Base-by-base conservation (phyloP, 2,113 vertebrate species). In the Odobenus rosmarus region DNA sequence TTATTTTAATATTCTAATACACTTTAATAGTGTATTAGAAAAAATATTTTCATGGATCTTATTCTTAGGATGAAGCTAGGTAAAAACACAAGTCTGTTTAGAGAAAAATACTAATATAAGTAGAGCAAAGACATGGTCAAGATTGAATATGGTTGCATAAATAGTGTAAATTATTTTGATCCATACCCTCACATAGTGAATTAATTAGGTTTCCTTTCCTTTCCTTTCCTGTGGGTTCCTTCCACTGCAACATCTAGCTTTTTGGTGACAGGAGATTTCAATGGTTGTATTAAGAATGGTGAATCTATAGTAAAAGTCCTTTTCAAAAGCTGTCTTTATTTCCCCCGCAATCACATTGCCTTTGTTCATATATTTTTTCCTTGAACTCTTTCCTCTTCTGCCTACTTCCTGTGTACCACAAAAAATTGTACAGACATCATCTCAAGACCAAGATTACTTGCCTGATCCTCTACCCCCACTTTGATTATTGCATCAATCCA, bases 301-400 rank as follows among this genome's bases (percentile, higher is more conserved):
- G 64, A 85, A 69, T 33, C 12, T 96, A 3, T 61, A 88, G 24
- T 82, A 72, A 59, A 10, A 76, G 23, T 80, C 36, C 46, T 88
- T 92, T 62, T 61, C n/a, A 80, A 61, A 94, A 53, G 18, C 39
- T 62, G 0, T 81, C 72, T 71, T 16, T 3, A 18, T 92, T 92
- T 62, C 3, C 49, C 13, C 33, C 67, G 14, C 15, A 14, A 18
- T 36, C 21, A 64, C 42, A 24, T 86, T 59, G 26, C 77, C 88
- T 96, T 91, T 55, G 57, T 69, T 91, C n/a, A 55, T 76, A 57
- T 77, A 36, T 83, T 94, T 90, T 90, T 85, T 93, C 64, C 16
- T 85, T 84, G 76, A 76, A 85, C 14, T 72, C 51, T 77, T 39
- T 79, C 62, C 39, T 93, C 28, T 82, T 84, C 71, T 94, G n/a